Base-by-base conservation (phyloP, 2,797 vertebrate genomes). In the Phoebastria nigripes region DNA sequence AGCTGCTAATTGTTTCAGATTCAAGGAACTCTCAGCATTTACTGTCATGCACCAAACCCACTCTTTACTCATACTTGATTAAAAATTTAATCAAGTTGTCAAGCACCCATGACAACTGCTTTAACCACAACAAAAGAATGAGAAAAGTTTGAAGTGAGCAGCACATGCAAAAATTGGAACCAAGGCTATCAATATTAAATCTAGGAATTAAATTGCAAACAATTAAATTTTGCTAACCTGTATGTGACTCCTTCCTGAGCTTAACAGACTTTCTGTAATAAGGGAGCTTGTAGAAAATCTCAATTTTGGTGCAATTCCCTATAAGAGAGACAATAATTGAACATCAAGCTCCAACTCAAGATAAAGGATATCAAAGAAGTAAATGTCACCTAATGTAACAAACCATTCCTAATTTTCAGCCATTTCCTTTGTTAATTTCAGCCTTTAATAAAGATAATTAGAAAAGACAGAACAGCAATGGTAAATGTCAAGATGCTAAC, bases 301-400 rank as follows among this genome's bases (percentile, higher is more conserved):
- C 98, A 99, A 97, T 98, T 98, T 99, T 97, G 99, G 99, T 97
- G 99, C 98, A 98, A 99, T 99, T 98, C 99, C 99, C 99, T 99
- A 97, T 93, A 97, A 97, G 96, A 96, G 70, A 97, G 73, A 91
- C 73, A 97, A 98, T 97, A 97, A 98, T 97, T 98, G 97, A 96
- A 98, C 91, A 97, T 96, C 97, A 98, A 96, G 94, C 95, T 98
- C 96, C 91, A 94, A 91, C 97, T 98, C 94, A 96, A 97, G 96
- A 97, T 97, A 98, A 98, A 98, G 97, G 97, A 97, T 97, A 98
- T 97, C 97, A 97, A 96, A 98, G 87, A 98, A 97, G 98, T 98
- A 98, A 98, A 98, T 97, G 97, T 97, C 97, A 98, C 84, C 92
- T 95, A 92, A 96, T 96, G 96, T 97, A 97, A 98, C 91, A 98